Evolutionary conservation across 2,888 invertebrate genomes (phyloP), one percentile per base, ranked within the genome.

Genomic region (Plebejus melissa): DNA sequence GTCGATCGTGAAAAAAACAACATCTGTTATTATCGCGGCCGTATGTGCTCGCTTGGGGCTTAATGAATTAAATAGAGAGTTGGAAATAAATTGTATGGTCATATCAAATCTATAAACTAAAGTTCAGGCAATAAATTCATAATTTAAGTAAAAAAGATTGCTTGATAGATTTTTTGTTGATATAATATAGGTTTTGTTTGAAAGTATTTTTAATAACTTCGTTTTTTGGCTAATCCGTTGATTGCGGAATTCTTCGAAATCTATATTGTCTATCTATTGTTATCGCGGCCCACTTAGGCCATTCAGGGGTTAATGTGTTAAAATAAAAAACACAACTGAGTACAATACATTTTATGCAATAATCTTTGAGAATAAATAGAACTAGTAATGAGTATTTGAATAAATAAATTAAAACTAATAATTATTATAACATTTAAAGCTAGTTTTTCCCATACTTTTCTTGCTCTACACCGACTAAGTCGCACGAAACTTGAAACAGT

Each of bases 401-500:
- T 77, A 60, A n/a, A 74, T 50, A 4, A 36, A 74, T 38, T 60
- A 74, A 76, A 22, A 60, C 58, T 11, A 46, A 0, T 2, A 46
- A 46, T 9, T 9, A 46, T 46, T 46, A 46, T 46, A 46, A 46
- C 9, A 41, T 46, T 46, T 9, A 46, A 9, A 22, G 46, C 76
- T 70, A 78, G 58, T 77, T 69, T 80, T 82, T 83, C 32, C 91
- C 92, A 85, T 85, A 93, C 60, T 82, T 83, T 1, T 84, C 82
- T 46, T 78, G 76, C 54, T 90, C 83, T 78, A 93, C 81, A 22
- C 85, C 90, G 13, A 96, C 85, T 83, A 96, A 86, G 65, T 95
- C 88, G 82, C 95, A 96, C 65, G 96, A 96, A 77, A 95, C 89
- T 76, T 96, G 90, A 88, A 97, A 97, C 58, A 97, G 88, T 84